phyloP scores from a whole-genome alignment of 2,113 vertebrate species.

The Sylvia atricapilla region DNA sequence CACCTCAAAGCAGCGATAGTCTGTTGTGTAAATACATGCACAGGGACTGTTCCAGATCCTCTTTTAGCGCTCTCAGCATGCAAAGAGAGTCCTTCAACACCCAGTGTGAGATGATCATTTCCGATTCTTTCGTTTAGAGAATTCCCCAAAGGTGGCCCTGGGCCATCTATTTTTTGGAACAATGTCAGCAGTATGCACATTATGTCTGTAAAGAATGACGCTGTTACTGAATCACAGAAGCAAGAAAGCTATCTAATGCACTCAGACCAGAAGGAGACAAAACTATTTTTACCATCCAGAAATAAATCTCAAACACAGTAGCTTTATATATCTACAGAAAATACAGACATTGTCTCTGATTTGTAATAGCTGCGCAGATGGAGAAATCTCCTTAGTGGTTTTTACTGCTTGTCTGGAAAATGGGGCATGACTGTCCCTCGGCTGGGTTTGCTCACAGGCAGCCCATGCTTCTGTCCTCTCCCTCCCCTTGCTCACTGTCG shows the following conservation, averaged over 20 bases:
- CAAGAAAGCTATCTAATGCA: neutral
- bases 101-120: neutral
- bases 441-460: neutral
- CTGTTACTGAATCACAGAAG: conserved; percentile 1
- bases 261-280: neutral
- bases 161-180: conserved; percentile 30
- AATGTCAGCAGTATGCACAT: neutral
- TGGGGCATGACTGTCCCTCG: neutral
- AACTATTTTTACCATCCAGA: conserved; percentile 18
- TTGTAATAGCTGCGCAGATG: conserved; percentile 58
- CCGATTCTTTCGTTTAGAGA: neutral
- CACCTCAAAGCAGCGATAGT: neutral
- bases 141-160: conserved; percentile 27
- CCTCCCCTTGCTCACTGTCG: neutral
- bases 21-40: conserved; percentile 1
- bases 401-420: conserved; percentile 45
- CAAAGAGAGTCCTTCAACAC: neutral
- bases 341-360: conserved; percentile 46
- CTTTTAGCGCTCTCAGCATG: neutral
- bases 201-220: neutral
- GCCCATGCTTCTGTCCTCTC: neutral
- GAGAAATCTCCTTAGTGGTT: conserved; percentile 36
- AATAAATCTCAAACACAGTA: conserved; percentile 2
- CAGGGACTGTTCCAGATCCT: neutral
- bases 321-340: conserved; percentile 50